These are phyloP conservation scores for Syngnathoides biaculeatus DNA, from an alignment of 2,113 vertebrate genomes.

Conservation along the genomic window DNA sequence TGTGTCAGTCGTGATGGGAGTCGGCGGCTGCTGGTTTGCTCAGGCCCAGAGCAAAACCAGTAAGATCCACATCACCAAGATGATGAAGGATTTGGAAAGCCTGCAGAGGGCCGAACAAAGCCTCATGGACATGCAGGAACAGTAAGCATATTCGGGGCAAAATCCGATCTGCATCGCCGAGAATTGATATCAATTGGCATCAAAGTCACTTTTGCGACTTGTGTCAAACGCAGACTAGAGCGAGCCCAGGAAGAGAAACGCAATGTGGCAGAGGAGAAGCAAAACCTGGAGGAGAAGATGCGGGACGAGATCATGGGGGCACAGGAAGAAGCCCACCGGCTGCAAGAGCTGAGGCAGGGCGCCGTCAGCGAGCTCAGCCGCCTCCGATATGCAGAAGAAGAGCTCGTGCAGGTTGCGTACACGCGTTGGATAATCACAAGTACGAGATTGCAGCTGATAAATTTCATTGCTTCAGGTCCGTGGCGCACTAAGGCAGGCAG, in stretches of 20 bases:
- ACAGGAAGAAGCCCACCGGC: constrained; percentile 88
- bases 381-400: constrained; percentile 92
- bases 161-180: not conserved
- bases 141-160: constrained; percentile 70
- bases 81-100: constrained; percentile 97
- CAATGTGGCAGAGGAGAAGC: constrained; percentile 92
- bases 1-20: constrained; percentile 91
- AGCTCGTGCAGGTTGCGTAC: constrained; percentile 83
- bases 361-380: constrained; percentile 89
- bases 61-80: constrained; percentile 88
- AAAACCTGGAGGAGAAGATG: constrained; percentile 93
- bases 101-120: constrained; percentile 92
- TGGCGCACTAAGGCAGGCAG: constrained; percentile 69
- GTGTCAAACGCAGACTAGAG: constrained; percentile 76
- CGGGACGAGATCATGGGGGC: constrained; percentile 93
- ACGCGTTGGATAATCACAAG: too few relatives aligned
- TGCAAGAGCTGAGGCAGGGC: constrained; percentile 83
- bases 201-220: not conserved
- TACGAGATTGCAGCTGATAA: not conserved
- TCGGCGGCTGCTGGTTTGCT: constrained; percentile 96
- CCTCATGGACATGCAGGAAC: constrained; percentile 89
- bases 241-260: constrained; percentile 94
- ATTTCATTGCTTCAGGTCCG: constrained; percentile 49
- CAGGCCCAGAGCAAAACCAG: constrained; percentile 89
- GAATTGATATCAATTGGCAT: not conserved